Conservation (phyloP, 2,113 vertebrate genomes). For the Lagenorhynchus albirostris region DNA sequence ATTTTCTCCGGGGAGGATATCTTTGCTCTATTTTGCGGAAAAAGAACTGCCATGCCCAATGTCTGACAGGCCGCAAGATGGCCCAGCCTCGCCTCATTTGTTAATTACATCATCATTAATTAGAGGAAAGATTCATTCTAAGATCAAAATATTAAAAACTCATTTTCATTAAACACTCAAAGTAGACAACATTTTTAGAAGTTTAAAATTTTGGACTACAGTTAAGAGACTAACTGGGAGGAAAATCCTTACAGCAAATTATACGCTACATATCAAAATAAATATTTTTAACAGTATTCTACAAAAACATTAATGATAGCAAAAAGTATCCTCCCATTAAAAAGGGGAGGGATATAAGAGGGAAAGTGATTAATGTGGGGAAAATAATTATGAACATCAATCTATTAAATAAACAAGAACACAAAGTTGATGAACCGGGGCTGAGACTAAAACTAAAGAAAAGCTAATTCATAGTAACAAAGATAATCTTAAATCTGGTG, state of each 20-base stretch:
- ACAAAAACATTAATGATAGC: not conserved
- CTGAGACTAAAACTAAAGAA: not conserved
- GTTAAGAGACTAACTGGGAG: slow-evolving; percentile 28
- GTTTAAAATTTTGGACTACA: not conserved
- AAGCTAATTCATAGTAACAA: not conserved
- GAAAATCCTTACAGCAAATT: slow-evolving; percentile 16
- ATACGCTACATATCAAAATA: not conserved
- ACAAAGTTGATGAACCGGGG: not conserved
- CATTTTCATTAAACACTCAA: slow-evolving; percentile 21
- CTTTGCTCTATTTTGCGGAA: not conserved
- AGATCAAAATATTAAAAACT: slow-evolving; percentile 25
- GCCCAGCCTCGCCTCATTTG: not conserved
- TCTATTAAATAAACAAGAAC: not conserved
- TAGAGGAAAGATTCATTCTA: slow-evolving; percentile 1
- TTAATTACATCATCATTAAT: slow-evolving; percentile 4
- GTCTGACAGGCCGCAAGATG: not conserved
- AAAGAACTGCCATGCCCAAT: not conserved
- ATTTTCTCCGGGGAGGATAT: not conserved
- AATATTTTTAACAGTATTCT: slow-evolving; percentile 31
- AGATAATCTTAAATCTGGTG: not conserved
- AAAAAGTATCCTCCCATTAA: not conserved
- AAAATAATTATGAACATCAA: not conserved
- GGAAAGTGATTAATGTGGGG: not conserved
- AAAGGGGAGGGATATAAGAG: not conserved
- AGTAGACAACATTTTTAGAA: not conserved